phyloP scores from a whole-genome alignment of 2,888 invertebrate genomes.

The Eubasilissa splendida region DNA sequence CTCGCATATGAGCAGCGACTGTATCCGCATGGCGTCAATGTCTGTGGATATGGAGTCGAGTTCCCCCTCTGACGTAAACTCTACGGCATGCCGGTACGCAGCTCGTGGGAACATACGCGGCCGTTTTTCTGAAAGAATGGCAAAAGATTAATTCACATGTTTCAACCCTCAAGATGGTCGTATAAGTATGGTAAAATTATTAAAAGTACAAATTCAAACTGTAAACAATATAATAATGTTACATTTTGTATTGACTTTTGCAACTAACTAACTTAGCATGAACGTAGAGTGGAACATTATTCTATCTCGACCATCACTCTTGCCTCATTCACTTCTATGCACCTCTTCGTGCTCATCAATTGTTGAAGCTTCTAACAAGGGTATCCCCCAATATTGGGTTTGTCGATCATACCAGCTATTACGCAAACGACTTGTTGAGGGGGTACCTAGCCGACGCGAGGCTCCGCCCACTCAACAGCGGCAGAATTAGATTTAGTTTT shows the following conservation, averaged over 20 bases:
- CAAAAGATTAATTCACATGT: neutral
- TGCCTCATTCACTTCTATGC: neutral
- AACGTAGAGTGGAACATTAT: no score
- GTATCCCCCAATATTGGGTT: no score
- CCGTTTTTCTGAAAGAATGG: conserved; percentile 66
- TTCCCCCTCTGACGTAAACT: conserved; percentile 83
- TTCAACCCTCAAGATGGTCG: neutral
- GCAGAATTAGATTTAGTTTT: no score
- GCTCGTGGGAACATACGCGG: conserved; percentile 72
- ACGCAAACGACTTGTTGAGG: no score
- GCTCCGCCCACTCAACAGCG: no score
- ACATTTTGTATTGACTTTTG: no score
- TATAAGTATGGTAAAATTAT: neutral
- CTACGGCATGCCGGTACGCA: conserved; percentile 79
- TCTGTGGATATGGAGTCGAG: conserved; percentile 83
- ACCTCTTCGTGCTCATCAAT: neutral
- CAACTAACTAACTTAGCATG: no score
- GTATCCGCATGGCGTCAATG: conserved; percentile 88
- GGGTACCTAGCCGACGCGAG: no score
- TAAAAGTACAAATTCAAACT: neutral
- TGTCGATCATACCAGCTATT: no score
- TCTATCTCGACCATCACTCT: neutral
- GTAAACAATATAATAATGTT: neutral
- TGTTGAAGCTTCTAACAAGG: no score
- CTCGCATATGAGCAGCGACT: conserved; percentile 90